Conservation (phyloP, 1,140 invertebrate genomes). For the Tachypleus tridentatus region DNA sequence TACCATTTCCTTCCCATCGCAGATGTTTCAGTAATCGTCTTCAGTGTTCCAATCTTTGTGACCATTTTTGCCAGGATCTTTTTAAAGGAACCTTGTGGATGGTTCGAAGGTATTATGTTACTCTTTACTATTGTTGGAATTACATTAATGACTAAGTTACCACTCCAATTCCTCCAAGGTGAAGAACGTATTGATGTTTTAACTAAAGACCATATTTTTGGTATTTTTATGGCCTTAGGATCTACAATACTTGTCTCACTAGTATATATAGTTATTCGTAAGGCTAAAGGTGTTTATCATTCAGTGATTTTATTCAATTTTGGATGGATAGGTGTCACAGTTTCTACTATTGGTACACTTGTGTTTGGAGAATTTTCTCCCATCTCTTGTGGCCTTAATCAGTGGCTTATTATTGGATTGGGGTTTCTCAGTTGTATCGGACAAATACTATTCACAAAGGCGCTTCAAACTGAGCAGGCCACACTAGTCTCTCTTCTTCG, state of each 20-base stretch:
- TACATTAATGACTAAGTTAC: constrained; percentile 40
- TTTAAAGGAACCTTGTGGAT: constrained; percentile 42
- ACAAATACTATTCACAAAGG: constrained; percentile 70
- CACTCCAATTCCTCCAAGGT: constrained; percentile 33
- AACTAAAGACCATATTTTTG: constrained; percentile 42
- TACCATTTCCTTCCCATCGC: constrained; percentile 45
- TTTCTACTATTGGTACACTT: constrained; percentile 60
- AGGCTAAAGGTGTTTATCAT: constrained; percentile 72
- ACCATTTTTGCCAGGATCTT: constrained; percentile 42
- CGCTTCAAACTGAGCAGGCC: constrained; percentile 73
- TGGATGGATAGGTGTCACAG: constrained; percentile 53
- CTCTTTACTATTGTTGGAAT: constrained; percentile 40
- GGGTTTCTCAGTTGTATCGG: constrained; percentile 76
- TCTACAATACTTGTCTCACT: constrained; percentile 78
- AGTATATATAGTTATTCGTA: constrained; percentile 69
- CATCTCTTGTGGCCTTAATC: constrained; percentile 61
- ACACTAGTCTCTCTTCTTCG: constrained; percentile 76
- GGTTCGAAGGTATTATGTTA: constrained; percentile 40
- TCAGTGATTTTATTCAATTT: constrained; percentile 77
- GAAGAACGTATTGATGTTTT: constrained; percentile 8
- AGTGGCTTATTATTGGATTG: constrained; percentile 61
- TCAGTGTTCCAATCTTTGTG: constrained; percentile 45
- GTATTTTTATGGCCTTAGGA: constrained; percentile 63
- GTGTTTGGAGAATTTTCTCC: constrained; percentile 62
- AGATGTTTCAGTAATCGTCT: constrained; percentile 46